These are phyloP conservation scores for Phyllostomus hastatus DNA, from an alignment of 2,113 vertebrate species.

Conservation along the genomic window DNA sequence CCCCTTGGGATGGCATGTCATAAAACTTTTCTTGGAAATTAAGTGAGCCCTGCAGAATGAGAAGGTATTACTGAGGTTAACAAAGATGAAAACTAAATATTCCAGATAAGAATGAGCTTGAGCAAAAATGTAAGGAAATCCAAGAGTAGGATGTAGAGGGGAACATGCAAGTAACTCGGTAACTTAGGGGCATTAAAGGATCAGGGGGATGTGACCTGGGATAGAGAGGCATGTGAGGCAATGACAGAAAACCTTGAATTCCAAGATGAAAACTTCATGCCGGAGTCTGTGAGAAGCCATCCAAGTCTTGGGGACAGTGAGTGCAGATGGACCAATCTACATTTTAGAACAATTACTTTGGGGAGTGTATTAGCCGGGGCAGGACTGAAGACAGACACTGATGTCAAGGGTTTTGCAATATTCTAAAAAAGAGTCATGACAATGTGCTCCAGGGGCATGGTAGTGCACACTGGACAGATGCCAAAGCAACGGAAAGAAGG, in stretches of 20 bases:
- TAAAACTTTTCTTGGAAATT: background rate
- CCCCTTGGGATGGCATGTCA: background rate
- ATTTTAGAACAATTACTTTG: background rate
- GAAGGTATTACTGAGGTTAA: background rate
- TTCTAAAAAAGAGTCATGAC: background rate
- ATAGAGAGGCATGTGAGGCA: background rate
- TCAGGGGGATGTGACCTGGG: background rate
- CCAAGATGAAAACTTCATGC: background rate
- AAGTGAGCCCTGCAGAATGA: background rate
- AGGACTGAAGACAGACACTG: background rate
- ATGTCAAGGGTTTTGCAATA: background rate
- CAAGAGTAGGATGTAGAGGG: background rate
- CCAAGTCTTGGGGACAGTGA: background rate
- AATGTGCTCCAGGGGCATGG: background rate
- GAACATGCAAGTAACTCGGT: background rate
- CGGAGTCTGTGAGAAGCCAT: background rate
- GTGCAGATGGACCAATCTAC: background rate
- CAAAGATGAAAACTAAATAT: background rate
- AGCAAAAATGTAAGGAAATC: background rate
- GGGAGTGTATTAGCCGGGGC: background rate
- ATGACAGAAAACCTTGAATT: background rate
- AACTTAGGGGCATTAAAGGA: background rate
- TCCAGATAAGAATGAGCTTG: background rate
- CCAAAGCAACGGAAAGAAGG: background rate
- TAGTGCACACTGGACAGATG: background rate